phyloP scores from a whole-genome alignment of 2,113 vertebrate species.

The Vulpes ferrilata region DNA sequence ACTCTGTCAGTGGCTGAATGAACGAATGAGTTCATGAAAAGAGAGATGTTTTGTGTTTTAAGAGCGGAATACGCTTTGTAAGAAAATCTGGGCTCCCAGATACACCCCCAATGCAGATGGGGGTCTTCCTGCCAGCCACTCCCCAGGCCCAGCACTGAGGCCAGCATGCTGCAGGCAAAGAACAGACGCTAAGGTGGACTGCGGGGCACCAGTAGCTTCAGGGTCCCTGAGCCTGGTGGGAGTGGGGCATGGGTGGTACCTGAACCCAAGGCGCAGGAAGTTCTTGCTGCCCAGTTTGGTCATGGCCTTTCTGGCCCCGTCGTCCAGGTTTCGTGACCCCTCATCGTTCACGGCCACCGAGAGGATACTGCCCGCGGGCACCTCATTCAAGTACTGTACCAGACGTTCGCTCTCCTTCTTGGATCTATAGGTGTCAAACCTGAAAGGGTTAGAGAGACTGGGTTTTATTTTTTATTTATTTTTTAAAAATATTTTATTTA shows the following conservation, averaged over 20 bases:
- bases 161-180: rapidly evolving
- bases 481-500: too few species aligned
- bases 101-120: rapidly evolving
- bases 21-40: not conserved
- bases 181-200: not conserved
- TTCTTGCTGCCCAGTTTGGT: slow-evolving; percentile 94
- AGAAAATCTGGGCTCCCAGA: not conserved
- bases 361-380: slow-evolving; percentile 92
- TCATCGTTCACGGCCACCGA: slow-evolving; percentile 96
- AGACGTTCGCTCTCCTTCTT: slow-evolving; percentile 95
- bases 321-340: slow-evolving; percentile 96
- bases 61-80: not conserved
- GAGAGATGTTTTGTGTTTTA: not conserved
- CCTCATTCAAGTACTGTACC: slow-evolving; percentile 90
- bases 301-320: slow-evolving; percentile 93
- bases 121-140: rapidly evolving
- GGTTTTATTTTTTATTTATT: too few species aligned
- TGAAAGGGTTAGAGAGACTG: slow-evolving; percentile 67
- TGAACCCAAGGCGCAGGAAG: slow-evolving; percentile 94
- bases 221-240: not conserved
- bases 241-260: slow-evolving; percentile 86
- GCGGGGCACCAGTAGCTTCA: not conserved
- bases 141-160: not conserved
- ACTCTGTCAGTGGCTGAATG: not conserved
- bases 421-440: slow-evolving; percentile 97